Evolutionary conservation across 2,113 vertebrate genomes (phyloP).

Genomic region (Struthidea cinerea): DNA sequence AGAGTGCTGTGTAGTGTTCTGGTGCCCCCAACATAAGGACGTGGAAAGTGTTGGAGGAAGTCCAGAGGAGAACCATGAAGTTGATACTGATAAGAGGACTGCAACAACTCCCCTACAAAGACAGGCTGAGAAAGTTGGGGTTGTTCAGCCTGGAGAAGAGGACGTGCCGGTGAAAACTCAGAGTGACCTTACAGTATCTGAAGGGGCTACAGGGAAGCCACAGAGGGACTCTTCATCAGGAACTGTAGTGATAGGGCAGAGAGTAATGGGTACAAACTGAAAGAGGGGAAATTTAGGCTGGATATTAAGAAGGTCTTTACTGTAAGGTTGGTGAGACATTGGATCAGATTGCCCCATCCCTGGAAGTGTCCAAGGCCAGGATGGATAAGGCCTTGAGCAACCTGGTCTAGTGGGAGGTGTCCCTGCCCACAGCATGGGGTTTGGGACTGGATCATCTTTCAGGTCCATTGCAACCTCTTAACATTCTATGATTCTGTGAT

Average conservation of each 20-base stretch:
- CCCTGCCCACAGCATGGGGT: neutral
- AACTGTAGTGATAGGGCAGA: neutral
- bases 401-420: neutral
- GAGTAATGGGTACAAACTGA: neutral
- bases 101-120: neutral
- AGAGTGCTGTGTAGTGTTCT: neutral
- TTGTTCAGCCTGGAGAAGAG: neutral
- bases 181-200: neutral
- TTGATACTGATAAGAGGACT: neutral
- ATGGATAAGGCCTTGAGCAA: neutral
- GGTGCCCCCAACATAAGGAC: neutral
- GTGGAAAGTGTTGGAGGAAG: neutral
- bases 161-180: neutral
- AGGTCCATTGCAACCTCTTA: neutral
- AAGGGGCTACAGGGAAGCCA: neutral
- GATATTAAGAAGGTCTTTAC: neutral
- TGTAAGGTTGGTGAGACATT: neutral
- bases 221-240: neutral
- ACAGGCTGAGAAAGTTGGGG: neutral
- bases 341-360: neutral
- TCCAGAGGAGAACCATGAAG: neutral
- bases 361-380: neutral
- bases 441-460: neutral
- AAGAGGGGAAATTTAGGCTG: neutral
- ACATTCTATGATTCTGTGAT: neutral